Evolutionary conservation across 2,113 vertebrate genomes (phyloP).

Genomic region (Capreolus pygargus): DNA sequence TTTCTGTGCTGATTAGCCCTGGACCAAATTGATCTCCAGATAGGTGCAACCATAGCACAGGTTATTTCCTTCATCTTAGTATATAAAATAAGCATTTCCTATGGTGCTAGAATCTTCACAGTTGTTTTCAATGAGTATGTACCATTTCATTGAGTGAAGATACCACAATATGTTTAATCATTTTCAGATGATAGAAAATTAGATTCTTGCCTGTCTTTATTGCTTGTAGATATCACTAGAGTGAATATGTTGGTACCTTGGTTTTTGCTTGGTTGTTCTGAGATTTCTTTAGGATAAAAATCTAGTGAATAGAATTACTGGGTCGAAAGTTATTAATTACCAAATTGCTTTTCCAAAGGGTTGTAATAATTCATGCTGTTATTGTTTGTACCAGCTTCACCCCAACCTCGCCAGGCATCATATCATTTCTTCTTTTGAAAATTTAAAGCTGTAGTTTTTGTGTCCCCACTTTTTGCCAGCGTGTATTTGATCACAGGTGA

Average conservation of each 20-base stretch:
- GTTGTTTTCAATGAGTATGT: background rate
- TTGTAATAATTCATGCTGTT: background rate
- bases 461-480: background rate
- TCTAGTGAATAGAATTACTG: background rate
- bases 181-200: constrained; percentile 30
- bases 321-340: background rate
- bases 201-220: background rate
- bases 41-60: background rate
- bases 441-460: background rate
- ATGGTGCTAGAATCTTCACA: background rate
- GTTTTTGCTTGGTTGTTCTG: background rate
- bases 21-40: background rate
- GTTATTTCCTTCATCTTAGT: background rate
- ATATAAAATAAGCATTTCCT: background rate
- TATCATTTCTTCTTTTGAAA: background rate
- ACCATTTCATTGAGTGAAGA: background rate
- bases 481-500: background rate
- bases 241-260: background rate
- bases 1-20: background rate
- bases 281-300: background rate
- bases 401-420: background rate
- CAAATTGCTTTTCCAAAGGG: background rate
- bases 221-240: background rate
- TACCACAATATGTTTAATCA: background rate
- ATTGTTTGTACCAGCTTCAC: background rate